Base-by-base conservation (phyloP, 2,113 vertebrate genomes). In the Ictidomys tridecemlineatus region DNA sequence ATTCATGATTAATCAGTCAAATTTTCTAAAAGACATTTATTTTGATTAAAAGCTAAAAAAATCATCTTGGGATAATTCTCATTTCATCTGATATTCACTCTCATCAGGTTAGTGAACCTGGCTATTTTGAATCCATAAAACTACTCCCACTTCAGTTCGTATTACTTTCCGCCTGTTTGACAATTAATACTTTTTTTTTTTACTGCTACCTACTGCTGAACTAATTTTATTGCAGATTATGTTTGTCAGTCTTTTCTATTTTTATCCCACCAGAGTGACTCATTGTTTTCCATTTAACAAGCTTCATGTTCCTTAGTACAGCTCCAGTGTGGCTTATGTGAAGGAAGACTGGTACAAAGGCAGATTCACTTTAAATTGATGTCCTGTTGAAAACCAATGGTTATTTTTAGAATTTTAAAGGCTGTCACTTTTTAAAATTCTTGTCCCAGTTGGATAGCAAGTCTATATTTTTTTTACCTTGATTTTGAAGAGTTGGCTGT, bases 191-290 rank as follows among this genome's bases (percentile, higher is more conserved):
- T 76, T 94, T 30, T 53, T 53, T 53, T 67, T 73, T 10, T 67
- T 26, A 48, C 80, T 95, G 83, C 53, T 95, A 86, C 77, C 91
- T 88, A 83, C 42, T 93, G 69, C 67, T 98, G 89, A 96, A 56
- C 79, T 85, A 77, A 77, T 97, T 98, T 97, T 88, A 67, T 79
- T 78, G 87, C 53, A 83, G 77, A 83, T 95, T 8, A 70, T 96
- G 0, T 96, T 98, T 97, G 91, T 97, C 95, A 76, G 63, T 97
- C 93, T 97, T 93, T 78, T 95, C 95, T 98, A 98, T 98, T 98
- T 98, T 98, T 98, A 93, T 96, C 92, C 82, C 95, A 86, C 74
- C 89, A 97, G 93, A 98, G 70, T 98, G 98, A 98, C 87, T 96
- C 79, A 3, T 70, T 96, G 97, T 97, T 93, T 98, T 92, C 96